A percentile compares a stretch with the other conserved stretches of the same genome.
phyloP scores from a whole-genome alignment of 1,140 invertebrate genomes.

The Melanaphis sacchari region DNA sequence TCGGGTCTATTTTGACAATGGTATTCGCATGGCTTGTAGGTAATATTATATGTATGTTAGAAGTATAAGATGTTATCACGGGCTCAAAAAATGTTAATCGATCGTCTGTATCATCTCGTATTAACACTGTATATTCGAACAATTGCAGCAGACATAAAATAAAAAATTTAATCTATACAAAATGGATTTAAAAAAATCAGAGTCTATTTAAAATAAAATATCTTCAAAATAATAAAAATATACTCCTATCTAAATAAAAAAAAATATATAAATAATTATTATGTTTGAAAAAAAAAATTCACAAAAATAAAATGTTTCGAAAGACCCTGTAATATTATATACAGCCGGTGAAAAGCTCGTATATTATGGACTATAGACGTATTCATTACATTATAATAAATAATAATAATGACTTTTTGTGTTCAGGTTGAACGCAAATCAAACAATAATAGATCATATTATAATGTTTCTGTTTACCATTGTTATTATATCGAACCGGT shows the following conservation, averaged over 20 bases:
- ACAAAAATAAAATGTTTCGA: background rate
- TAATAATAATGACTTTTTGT: background rate
- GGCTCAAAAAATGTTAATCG: no score
- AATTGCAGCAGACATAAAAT: background rate
- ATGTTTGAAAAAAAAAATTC: background rate
- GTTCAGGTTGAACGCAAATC: background rate
- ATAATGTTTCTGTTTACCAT: background rate
- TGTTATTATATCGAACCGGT: background rate
- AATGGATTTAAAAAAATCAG: background rate
- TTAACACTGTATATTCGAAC: background rate
- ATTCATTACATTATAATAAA: background rate
- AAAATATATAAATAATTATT: background rate
- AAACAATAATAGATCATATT: background rate
- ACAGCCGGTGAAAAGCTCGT: background rate
- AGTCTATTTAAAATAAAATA: background rate
- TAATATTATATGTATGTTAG: background rate
- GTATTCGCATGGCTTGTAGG: constrained; percentile 29
- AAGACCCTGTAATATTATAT: background rate
- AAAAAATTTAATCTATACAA: background rate
- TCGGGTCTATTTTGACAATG: constrained; percentile 20
- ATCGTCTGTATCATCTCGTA: background rate
- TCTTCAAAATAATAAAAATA: background rate
- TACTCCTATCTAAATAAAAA: background rate
- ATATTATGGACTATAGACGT: background rate
- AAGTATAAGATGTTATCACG: no score